Base-by-base conservation (phyloP, 2,113 vertebrate genomes). In the Catharus minimus region DNA sequence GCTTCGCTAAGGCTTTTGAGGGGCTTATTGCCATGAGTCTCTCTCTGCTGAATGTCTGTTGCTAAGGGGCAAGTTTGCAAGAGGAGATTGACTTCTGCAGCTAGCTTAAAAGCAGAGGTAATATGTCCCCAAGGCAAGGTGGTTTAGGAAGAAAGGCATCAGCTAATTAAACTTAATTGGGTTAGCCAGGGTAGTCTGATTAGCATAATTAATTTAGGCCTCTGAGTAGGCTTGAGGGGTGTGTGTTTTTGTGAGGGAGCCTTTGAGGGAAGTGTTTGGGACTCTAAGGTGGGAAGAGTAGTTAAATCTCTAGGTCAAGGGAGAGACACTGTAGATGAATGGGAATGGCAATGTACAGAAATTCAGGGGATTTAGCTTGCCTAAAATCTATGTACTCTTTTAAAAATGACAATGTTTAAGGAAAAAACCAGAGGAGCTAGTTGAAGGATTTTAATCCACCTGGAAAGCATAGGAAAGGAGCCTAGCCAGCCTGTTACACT, bases 181-280 rank as follows among this genome's bases (percentile, higher is more conserved):
- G 93, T 93, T 96, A 96, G 93, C 85, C 89, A 76, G 87, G 88
- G 46, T 92, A 91, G 65, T 92, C 64, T 93, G 89, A 95, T 91
- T 95, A 96, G 74, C 93, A 96, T 96, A 97, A 97, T 97, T 97
- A 97, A 97, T 97, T 95, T 95, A 95, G 81, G 87, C 71, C 79
- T 93, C 74, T 90, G 90, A 96, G 90, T 94, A 93, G 76, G 83
- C 96, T 94, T 78, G 50, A 92, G 89, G 90, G 47, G 68, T 78
- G 55, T 95, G 39, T 93, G 79, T 87, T 96, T 96, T 82, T 89
- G 56, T 73, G 76, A 82, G 73, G 72, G 61, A 66, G 68, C 60
- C 82, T 82, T 71, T 55, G 88, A 95, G 91, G 92, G 61, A 58
- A 20, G 73, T 85, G 64, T 86, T 85, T 90, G 50, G 84, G 39